These are phyloP conservation scores for Tetranychus truncatus DNA, from an alignment of 2,888 invertebrate genomes.

Conservation along the genomic window DNA sequence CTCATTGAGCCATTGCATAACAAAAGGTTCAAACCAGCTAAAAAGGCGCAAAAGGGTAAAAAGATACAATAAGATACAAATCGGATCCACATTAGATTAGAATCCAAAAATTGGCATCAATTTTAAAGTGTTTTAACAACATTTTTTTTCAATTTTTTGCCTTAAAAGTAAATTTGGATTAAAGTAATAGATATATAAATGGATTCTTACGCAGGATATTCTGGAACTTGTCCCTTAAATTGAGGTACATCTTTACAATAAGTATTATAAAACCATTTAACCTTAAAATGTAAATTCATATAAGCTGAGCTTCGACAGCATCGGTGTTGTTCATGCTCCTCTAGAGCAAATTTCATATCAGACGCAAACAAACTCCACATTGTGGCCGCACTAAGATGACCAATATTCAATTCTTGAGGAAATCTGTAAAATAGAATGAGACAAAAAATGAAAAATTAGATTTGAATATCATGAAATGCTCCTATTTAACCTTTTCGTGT, in stretches of 20 bases:
- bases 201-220: constrained; percentile 63
- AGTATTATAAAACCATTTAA: constrained; percentile 94
- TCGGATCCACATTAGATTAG: neutral
- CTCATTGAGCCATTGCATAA: constrained; percentile 99
- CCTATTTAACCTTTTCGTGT: no score
- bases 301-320: constrained; percentile 94
- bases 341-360: constrained; percentile 89
- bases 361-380: constrained; percentile 95
- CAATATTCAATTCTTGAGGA: constrained; percentile 95
- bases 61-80: constrained; percentile 17
- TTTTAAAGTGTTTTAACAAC: no score
- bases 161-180: neutral
- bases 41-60: constrained; percentile 15
- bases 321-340: constrained; percentile 89
- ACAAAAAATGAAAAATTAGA: no score
- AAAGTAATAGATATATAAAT: neutral
- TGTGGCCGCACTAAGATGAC: constrained; percentile 85
- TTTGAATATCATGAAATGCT: no score
- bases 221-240: constrained; percentile 83
- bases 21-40: constrained; percentile 98
- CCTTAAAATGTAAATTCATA: constrained; percentile 99
- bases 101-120: no score
- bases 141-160: no score
- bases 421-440: constrained; percentile 38
- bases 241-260: constrained; percentile 94